phyloP scores from a whole-genome alignment of 2,797 vertebrate genomes.

The Odontamblyopus lacepedii region DNA sequence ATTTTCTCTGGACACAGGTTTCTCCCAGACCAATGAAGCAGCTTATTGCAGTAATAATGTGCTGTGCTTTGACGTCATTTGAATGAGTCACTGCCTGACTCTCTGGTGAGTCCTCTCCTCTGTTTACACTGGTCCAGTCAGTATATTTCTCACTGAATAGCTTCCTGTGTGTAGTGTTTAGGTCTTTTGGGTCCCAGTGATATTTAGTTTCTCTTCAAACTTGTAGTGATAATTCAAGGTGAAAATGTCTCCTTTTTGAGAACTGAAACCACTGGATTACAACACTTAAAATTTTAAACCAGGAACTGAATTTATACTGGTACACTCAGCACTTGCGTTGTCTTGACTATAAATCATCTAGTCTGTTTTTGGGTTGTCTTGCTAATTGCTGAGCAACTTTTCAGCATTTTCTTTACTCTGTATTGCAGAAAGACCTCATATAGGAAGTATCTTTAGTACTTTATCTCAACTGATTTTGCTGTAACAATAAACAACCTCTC shows the following conservation, averaged over 20 bases:
- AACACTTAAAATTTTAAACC: background rate
- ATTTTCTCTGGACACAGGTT: constrained; percentile 43
- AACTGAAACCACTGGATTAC: background rate
- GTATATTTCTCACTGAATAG: constrained; percentile 5
- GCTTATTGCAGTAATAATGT: constrained; percentile 27
- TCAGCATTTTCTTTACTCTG: no score
- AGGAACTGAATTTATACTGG: background rate
- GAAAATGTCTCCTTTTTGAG: background rate
- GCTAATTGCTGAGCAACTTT: no score
- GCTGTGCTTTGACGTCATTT: constrained; percentile 55
- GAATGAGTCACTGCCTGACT: constrained; percentile 52
- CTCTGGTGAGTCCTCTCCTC: constrained; percentile 16
- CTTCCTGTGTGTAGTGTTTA: background rate
- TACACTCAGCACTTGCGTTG: background rate
- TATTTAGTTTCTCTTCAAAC: background rate
- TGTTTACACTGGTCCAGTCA: constrained; percentile 39
- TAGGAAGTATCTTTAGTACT: no score
- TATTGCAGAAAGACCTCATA: no score
- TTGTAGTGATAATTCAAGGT: background rate
- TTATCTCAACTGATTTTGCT: no score
- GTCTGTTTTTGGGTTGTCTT: background rate
- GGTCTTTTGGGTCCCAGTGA: no score
- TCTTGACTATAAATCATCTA: no score
- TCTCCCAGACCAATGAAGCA: constrained; percentile 47
- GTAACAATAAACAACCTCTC: no score